Conservation (phyloP, 2,113 vertebrate species). For the Heterochromis multidens region DNA sequence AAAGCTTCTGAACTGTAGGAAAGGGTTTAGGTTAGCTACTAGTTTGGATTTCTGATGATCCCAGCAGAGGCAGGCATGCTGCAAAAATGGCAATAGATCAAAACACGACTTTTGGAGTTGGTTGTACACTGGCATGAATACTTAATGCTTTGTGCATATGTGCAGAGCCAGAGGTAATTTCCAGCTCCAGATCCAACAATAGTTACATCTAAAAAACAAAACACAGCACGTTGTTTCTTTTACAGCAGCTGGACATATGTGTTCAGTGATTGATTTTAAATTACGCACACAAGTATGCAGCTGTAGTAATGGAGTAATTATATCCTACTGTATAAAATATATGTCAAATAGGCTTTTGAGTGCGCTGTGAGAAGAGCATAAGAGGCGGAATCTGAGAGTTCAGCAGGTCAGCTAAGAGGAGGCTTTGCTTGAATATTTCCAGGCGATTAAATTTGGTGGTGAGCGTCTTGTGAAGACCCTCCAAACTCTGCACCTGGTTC, state of each 20-base stretch:
- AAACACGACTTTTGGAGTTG: not conserved
- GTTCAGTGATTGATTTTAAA: slow-evolving; percentile 3
- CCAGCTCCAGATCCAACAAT: not conserved
- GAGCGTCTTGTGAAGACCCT: slow-evolving; percentile 66
- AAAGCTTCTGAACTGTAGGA: not conserved
- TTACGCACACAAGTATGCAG: not conserved
- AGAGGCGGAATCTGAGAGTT: slow-evolving; percentile 23
- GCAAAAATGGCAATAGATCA: slow-evolving; percentile 7
- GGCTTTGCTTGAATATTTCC: slow-evolving; percentile 45
- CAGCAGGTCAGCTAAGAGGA: slow-evolving; percentile 17
- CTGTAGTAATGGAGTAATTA: not conserved
- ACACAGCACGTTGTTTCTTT: not conserved
- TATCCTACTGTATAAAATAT: not conserved
- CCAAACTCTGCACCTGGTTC: slow-evolving; percentile 72
- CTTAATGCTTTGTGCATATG: not conserved
- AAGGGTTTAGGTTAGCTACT: not conserved
- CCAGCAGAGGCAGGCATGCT: not conserved
- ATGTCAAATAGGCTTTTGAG: not conserved
- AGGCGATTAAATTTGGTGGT: slow-evolving; percentile 55
- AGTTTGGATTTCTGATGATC: not conserved
- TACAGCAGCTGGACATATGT: not conserved
- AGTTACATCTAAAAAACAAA: slow-evolving; percentile 2
- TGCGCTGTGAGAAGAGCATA: not conserved
- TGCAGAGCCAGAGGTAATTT: not conserved
- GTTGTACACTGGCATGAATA: not conserved